Base-by-base conservation (phyloP, 2,113 vertebrate genomes). In the Prietella phreatophila region DNA sequence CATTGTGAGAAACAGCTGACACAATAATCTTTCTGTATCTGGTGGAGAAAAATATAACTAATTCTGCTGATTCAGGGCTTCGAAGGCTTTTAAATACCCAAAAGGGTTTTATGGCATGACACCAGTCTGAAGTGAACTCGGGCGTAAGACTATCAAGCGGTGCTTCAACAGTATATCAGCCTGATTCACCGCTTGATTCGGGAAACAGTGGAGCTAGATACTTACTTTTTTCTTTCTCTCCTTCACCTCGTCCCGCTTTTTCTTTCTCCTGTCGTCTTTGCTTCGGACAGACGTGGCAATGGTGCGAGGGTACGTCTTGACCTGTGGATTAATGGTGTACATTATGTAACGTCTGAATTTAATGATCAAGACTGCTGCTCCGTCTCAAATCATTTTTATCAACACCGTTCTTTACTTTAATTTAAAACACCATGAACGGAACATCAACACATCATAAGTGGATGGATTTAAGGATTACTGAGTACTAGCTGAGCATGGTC, bases 261-360 rank as follows among this genome's bases (percentile, higher is more conserved):
- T 93, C 88, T 96, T 98, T 36, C 97, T 94, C 47, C 95, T 93
- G 7, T 97, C 96, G 0, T 98, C 97, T 90, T 97, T 97, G 60
- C 94, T 92, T 71, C 97, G 96, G 53, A 98, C 97, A 0, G 97
- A 98, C 4, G 96, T 96, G 6, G 94, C 91, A 8, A 98, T 96
- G 92, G 81, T 95, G 0, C 97, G 96, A 0, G 97, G 97, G 87
- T 96, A 97, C 0, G 96, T 97, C 91, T 96, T 96, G 91, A 98
- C 90, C 96, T 96, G 84, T 61, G 14, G 11, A 17, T 27, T 30
- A 71, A 69, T 0, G 20, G 55, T 36, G 20, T 7, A 47, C 42
- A 47, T 0, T 47, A 17, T 53, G 47, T 3, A 42, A 13, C 17
- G 9, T 2, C 15, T n/a, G 1, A 55, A 56, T 58, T 36, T 69